phyloP scores from a whole-genome alignment of 2,797 vertebrate species.

The Orestias chungarensis region DNA sequence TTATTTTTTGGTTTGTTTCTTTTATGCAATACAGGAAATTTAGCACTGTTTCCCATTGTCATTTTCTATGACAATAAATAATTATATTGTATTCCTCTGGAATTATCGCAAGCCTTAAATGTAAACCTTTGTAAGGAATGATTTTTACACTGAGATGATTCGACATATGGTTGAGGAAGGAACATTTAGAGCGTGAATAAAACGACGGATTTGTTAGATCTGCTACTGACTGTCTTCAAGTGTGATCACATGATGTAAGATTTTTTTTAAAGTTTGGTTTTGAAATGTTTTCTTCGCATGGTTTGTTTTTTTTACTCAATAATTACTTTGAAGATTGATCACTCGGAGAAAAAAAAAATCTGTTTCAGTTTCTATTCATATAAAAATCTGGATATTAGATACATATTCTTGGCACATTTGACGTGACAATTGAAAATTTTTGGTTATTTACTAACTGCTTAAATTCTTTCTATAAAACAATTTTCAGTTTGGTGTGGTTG shows the following conservation, averaged over 20 bases:
- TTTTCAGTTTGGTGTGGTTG: neutral
- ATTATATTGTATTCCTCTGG: constrained; percentile 87
- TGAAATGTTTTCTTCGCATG: constrained; percentile 50
- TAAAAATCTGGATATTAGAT: neutral
- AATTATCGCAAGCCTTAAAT: constrained; percentile 84
- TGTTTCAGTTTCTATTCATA: neutral
- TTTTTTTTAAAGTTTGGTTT: constrained; percentile 73
- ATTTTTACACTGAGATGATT: constrained; percentile 85
- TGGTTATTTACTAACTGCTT: neutral
- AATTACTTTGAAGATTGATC: neutral
- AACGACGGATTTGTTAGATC: constrained; percentile 72
- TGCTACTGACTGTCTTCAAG: constrained; percentile 70
- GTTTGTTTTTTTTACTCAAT: constrained; percentile 30
- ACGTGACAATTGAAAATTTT: neutral
- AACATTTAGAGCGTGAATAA: constrained; percentile 66
- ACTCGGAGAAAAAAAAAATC: neutral
- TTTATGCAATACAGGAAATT: constrained; percentile 78
- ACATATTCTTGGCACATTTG: neutral
- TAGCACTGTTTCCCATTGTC: constrained; percentile 86
- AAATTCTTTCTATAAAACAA: no score
- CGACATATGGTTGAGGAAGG: constrained; percentile 77
- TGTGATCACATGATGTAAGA: constrained; percentile 76
- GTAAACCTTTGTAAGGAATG: constrained; percentile 90
- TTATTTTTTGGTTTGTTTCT: constrained; percentile 65
- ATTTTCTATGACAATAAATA: constrained; percentile 86